phyloP scores from a whole-genome alignment of 2,113 vertebrate species.

The Oncorhynchus kisutch region DNA sequence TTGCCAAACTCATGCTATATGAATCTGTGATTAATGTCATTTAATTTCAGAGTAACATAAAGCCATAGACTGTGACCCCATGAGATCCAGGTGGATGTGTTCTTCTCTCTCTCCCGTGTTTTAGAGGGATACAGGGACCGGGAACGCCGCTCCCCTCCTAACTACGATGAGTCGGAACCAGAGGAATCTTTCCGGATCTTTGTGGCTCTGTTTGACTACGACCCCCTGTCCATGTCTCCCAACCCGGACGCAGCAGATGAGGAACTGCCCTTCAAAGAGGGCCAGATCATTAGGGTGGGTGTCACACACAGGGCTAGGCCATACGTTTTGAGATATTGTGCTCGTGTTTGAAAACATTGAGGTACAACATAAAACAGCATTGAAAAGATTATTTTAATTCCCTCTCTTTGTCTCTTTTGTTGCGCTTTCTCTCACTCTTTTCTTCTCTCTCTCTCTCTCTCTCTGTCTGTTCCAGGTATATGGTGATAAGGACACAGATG shows the following conservation, averaged over 20 bases:
- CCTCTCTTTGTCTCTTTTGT: no score
- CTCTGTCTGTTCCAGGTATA: conserved; percentile 77
- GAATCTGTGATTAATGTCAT: background rate
- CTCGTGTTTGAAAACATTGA: background rate
- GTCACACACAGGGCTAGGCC: background rate
- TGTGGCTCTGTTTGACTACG: conserved; percentile 95
- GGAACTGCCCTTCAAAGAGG: conserved; percentile 95
- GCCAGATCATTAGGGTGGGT: conserved; percentile 91
- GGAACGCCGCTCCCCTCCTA: conserved; percentile 82
- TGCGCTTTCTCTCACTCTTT: background rate
- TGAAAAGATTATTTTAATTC: background rate
- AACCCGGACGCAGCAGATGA: conserved; percentile 94
- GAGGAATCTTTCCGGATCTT: conserved; percentile 88
- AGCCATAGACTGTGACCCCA: background rate
- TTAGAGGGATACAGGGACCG: conserved; percentile 82
- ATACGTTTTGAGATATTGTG: background rate
- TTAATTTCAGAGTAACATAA: background rate
- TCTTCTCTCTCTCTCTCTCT: background rate
- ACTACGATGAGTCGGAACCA: conserved; percentile 88
- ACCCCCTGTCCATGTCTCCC: conserved; percentile 94
- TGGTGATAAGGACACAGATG: conserved; percentile 93
- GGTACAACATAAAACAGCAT: background rate
- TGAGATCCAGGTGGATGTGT: conserved; percentile 8
- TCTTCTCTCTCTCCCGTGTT: conserved; percentile 16
- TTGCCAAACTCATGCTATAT: background rate